Conservation (phyloP, 2,888 invertebrate genomes). For the Ethmia dodecea region DNA sequence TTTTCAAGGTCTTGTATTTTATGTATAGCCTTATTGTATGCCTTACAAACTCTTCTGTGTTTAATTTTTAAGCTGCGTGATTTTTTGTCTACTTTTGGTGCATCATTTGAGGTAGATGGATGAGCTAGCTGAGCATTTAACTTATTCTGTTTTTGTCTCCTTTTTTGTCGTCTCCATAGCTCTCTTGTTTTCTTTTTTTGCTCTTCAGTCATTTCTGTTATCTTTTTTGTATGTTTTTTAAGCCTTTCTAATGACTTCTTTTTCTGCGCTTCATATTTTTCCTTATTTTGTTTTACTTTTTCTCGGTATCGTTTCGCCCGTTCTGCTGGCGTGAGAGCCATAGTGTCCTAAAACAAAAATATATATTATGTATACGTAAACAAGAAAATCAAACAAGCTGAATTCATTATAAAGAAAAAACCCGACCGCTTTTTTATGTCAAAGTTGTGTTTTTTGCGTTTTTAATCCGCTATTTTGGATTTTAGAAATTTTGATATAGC, state of each 20-base stretch:
- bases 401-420: slow-evolving; percentile 4
- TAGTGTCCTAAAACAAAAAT: slow-evolving; percentile 2
- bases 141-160: slow-evolving; percentile 5
- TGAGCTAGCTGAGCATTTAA: slow-evolving; percentile 5
- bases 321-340: not conserved
- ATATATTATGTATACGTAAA: slow-evolving; percentile 3
- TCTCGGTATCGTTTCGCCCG: not conserved
- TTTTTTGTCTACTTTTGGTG: slow-evolving; percentile 6
- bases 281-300: not conserved
- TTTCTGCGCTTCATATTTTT: not conserved
- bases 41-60: slow-evolving; percentile 2
- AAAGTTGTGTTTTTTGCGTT: slow-evolving; percentile 5
- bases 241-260: slow-evolving; percentile 22
- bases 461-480: slow-evolving; percentile 4
- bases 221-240: slow-evolving; percentile 8
- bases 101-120: not conserved
- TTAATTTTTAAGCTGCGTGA: slow-evolving; percentile 6
- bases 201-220: slow-evolving; percentile 7
- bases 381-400: slow-evolving; percentile 1
- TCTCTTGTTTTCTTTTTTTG: slow-evolving; percentile 5
- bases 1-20: slow-evolving; percentile 7
- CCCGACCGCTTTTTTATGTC: slow-evolving; percentile 4
- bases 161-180: slow-evolving; percentile 9
- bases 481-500: not conserved
- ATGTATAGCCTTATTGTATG: slow-evolving; percentile 3